Base-by-base conservation (phyloP, 2,797 vertebrate genomes). In the Emys orbicularis region DNA sequence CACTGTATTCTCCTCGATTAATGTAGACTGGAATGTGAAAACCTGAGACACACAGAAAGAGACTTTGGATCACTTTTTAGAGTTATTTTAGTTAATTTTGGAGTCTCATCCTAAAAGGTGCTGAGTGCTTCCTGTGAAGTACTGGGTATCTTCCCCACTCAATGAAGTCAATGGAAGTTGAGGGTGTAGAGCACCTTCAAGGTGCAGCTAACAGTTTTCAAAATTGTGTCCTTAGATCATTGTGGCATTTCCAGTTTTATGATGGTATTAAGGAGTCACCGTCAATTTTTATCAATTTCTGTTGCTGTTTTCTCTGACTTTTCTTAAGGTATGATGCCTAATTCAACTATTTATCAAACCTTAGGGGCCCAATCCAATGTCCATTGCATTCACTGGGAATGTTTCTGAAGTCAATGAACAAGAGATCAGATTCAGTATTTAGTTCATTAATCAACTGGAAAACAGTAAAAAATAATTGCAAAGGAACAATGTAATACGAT, bases 401-500 rank as follows among this genome's bases (percentile, higher is more conserved):
- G 59, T 61, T 74, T 74, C 37, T 44, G 21, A 74, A 74, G 37
- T 41, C 68, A 74, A 21, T 44, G 37, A 41, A 41, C 11, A 10
- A 41, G n/a, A 74, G 37, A 74, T 74, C 23, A 74, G 68, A 41
- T 74, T 74, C n/a, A 44, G 19, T 41, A 44, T 74, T 23, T 23
- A 41, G n/a, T 41, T 74, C n/a, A 74, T 41, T 23, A 84, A 91
- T 16, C 12, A 85, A 25, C 8, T 50, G 9, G 23, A 86, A 74
- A 65, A 79, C 4, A 31, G 41, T 12, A 54, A 41, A 11, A 76
- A 82, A 1, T 23, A 53, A 61, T 86, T 85, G 59, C 27, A 77
- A 4, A 80, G 27, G 68, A 79, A 86, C 94, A 90, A 13, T 0
- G 1, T 31, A 61, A 27, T 29, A 31, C 0, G 0, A 0, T 86